These are phyloP conservation scores for Argyrosomus regius DNA, from an alignment of 2,797 vertebrate genomes.

Conservation along the genomic window DNA sequence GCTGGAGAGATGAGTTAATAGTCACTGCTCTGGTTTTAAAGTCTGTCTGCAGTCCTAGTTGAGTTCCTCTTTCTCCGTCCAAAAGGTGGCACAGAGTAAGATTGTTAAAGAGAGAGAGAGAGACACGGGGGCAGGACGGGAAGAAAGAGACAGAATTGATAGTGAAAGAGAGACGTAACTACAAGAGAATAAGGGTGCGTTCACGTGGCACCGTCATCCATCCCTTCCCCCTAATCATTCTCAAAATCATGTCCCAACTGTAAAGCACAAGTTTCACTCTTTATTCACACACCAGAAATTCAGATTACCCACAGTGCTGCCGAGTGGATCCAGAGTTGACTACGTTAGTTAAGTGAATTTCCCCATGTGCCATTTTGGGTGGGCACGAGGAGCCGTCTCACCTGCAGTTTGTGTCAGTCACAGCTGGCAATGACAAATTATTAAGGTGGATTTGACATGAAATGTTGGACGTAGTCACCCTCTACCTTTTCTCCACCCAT, in stretches of 20 bases:
- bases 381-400: slow-evolving; percentile 68
- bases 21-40: slow-evolving; percentile 69
- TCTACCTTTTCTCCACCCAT: slow-evolving; percentile 84
- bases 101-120: slow-evolving; percentile 15
- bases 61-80: slow-evolving; percentile 46
- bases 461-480: slow-evolving; percentile 81
- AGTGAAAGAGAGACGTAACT: slow-evolving; percentile 62
- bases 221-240: slow-evolving; percentile 71
- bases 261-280: slow-evolving; percentile 62
- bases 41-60: slow-evolving; percentile 56
- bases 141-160: slow-evolving; percentile 55
- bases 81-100: slow-evolving; percentile 30
- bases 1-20: slow-evolving; percentile 72
- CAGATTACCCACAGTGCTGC: slow-evolving; percentile 65
- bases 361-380: slow-evolving; percentile 83
- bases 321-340: slow-evolving; percentile 64
- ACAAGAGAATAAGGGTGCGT: slow-evolving; percentile 56
- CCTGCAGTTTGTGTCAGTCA: slow-evolving; percentile 83
- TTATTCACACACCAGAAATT: slow-evolving; percentile 72
- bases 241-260: slow-evolving; percentile 65
- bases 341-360: slow-evolving; percentile 85
- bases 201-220: slow-evolving; percentile 47
- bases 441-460: slow-evolving; percentile 84
- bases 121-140: slow-evolving; percentile 33
- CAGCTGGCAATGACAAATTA: slow-evolving; percentile 79